Conservation (phyloP, 92 coral and sea anemone genomes). For the Paramuricea clavata region DNA sequence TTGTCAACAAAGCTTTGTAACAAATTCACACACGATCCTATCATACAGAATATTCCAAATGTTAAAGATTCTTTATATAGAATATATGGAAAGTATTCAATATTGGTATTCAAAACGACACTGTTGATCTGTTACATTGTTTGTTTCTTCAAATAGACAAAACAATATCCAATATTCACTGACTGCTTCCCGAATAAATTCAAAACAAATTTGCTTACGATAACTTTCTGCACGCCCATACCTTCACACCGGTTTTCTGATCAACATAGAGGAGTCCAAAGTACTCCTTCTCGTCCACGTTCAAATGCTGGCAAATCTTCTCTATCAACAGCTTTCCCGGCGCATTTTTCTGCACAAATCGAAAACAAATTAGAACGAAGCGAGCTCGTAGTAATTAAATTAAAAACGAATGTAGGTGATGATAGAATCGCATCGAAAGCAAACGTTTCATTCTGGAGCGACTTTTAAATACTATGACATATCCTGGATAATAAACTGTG, state of each 20-base stretch:
- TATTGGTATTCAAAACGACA: constrained; percentile 1
- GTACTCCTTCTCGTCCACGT: constrained; percentile 88
- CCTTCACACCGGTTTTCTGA: constrained; percentile 85
- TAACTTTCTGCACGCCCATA: constrained; percentile 5
- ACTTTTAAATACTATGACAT: not conserved
- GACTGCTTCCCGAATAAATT: constrained; percentile 1
- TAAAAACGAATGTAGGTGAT: not conserved
- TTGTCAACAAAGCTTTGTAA: too few species aligned
- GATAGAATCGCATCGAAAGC: not conserved
- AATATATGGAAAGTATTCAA: not conserved
- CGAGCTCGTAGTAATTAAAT: not conserved
- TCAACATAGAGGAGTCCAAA: constrained; percentile 90
- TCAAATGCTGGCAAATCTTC: constrained; percentile 83
- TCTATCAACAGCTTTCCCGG: constrained; percentile 89
- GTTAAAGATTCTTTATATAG: not conserved
- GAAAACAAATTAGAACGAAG: not conserved
- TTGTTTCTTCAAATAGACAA: constrained; percentile 3
- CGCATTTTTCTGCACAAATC: constrained; percentile 86
- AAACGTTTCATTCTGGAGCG: not conserved
- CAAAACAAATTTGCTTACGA: not conserved
- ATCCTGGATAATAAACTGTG: not conserved
- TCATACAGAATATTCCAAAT: not conserved
- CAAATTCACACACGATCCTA: too few species aligned
- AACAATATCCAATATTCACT: constrained; percentile 6
- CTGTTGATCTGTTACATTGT: constrained; percentile 11